Percentiles rank a stretch among this genome's conserved stretches.
Conservation (phyloP, 2,888 invertebrate genomes). For the Nycteola revayana region DNA sequence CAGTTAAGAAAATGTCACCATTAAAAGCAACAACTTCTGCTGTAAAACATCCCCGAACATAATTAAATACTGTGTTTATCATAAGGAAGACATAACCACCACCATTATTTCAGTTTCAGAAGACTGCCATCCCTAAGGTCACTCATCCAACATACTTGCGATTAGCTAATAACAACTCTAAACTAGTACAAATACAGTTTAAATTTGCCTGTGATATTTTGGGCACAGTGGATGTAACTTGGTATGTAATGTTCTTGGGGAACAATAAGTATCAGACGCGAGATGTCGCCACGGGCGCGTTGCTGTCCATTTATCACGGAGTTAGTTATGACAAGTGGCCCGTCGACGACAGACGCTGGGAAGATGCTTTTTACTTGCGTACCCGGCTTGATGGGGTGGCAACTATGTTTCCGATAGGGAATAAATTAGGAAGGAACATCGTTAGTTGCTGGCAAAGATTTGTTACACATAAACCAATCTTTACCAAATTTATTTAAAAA, state of each 20-base stretch:
- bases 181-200: no score
- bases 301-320: conserved; percentile 69
- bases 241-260: conserved; percentile 51
- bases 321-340: conserved; percentile 77
- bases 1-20: not conserved
- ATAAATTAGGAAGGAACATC: no score
- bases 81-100: conserved; percentile 63
- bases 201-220: no score
- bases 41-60: conserved; percentile 40
- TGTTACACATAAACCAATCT: no score
- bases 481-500: conserved; percentile 26
- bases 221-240: not conserved
- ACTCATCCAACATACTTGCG: not conserved
- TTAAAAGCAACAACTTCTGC: conserved; percentile 8
- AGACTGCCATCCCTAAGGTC: conserved; percentile 50
- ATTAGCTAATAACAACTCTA: no score
- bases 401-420: not conserved
- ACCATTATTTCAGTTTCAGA: conserved; percentile 53
- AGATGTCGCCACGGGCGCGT: conserved; percentile 57
- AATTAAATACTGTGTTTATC: conserved; percentile 69
- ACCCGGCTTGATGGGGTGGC: conserved; percentile 20
- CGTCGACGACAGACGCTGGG: conserved; percentile 58
- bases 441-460: no score
- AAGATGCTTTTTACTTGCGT: conserved; percentile 72
- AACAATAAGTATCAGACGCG: conserved; percentile 71